A percentile compares a stretch with the other conserved stretches of the same genome.
phyloP scores from a whole-genome alignment of 1,140 invertebrate genomes.

The Polypedilum vanderplanki region DNA sequence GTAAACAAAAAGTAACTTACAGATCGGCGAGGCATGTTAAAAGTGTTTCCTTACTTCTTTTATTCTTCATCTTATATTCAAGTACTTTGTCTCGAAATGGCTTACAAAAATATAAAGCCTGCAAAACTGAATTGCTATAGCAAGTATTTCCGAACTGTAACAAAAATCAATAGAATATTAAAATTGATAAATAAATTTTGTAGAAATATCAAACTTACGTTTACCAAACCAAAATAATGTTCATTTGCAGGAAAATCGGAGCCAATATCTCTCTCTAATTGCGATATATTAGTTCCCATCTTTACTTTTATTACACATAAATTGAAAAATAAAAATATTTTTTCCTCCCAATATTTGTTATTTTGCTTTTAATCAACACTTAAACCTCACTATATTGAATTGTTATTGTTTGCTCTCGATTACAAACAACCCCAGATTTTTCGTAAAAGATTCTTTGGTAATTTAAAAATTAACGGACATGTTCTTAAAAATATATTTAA shows the following conservation, averaged over 20 bases:
- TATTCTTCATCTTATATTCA: conserved; percentile 97
- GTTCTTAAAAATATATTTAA: no score
- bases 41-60: conserved; percentile 94
- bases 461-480: no score
- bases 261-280: conserved; percentile 96
- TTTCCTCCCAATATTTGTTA: background rate
- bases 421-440: no score
- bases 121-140: conserved; percentile 98
- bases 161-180: conserved; percentile 33
- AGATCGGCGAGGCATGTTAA: conserved; percentile 96
- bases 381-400: no score
- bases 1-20: background rate
- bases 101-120: conserved; percentile 98
- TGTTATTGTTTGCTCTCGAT: no score
- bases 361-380: background rate
- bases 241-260: conserved; percentile 96
- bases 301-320: background rate
- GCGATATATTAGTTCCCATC: conserved; percentile 92
- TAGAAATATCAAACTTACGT: conserved; percentile 62
- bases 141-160: conserved; percentile 99
- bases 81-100: conserved; percentile 98
- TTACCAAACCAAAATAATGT: conserved; percentile 97
- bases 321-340: background rate
- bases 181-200: conserved; percentile 28
- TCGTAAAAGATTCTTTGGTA: no score